phyloP scores from a whole-genome alignment of 2,797 vertebrate genomes.

The Leptoclinus maculatus region DNA sequence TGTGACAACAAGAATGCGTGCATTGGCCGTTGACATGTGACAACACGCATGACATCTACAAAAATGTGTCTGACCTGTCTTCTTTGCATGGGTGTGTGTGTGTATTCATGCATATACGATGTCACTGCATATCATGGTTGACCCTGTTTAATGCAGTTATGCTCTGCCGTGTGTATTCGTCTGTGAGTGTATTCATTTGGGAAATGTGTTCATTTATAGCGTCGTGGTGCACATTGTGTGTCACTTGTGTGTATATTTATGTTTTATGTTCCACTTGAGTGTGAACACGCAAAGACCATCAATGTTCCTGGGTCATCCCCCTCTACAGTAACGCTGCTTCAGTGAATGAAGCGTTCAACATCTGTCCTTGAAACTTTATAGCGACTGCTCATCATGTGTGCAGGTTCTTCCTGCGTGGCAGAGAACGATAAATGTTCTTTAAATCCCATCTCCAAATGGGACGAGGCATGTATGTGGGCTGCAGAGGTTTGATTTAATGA shows the following conservation, averaged over 20 bases:
- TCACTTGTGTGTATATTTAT: slow-evolving; percentile 14
- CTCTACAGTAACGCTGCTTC: neutral
- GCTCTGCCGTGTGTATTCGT: neutral
- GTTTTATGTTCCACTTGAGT: slow-evolving; percentile 15
- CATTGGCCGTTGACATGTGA: slow-evolving; percentile 2
- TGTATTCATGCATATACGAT: slow-evolving; percentile 33
- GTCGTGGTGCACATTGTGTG: neutral
- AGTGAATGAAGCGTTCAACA: slow-evolving; percentile 4
- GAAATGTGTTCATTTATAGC: neutral
- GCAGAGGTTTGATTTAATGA: slow-evolving; percentile 3
- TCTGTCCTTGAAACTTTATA: neutral
- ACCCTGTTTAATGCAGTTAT: slow-evolving; percentile 26
- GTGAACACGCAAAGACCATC: slow-evolving; percentile 14
- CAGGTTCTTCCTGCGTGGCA: neutral
- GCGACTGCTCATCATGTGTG: neutral
- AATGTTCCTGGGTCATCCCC: slow-evolving; percentile 1
- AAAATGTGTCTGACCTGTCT: neutral
- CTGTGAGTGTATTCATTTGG: slow-evolving; percentile 10
- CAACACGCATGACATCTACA: slow-evolving; percentile 20
- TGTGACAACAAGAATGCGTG: slow-evolving; percentile 2
- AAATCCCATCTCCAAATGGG: neutral
- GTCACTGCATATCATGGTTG: slow-evolving; percentile 29
- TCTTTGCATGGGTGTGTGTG: slow-evolving; percentile 8
- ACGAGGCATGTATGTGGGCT: neutral
- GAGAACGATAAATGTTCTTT: neutral